Evolutionary conservation across 1,140 invertebrate genomes (phyloP).

Genomic region (Orius laevigatus): DNA sequence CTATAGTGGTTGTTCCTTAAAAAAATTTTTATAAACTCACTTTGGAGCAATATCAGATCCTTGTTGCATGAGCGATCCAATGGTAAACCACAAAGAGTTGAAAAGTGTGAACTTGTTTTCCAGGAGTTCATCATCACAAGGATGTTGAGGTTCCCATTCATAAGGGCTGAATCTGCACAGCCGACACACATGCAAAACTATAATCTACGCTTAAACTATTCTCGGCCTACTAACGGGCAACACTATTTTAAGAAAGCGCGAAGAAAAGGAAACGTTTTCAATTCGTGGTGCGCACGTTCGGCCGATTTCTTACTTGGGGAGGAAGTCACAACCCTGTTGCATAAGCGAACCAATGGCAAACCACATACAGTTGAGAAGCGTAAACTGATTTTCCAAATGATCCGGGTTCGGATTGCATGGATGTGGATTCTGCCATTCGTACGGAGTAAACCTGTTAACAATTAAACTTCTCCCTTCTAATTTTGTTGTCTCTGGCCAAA

Average conservation of each 20-base stretch:
- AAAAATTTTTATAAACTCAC: conserved; percentile 27
- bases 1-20: neutral
- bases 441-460: conserved; percentile 62
- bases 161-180: conserved; percentile 65
- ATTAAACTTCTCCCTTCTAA: neutral
- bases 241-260: too few species aligned
- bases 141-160: conserved; percentile 76
- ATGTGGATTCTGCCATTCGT: conserved; percentile 82
- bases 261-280: too few species aligned
- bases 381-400: conserved; percentile 79
- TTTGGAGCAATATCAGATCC: conserved; percentile 76
- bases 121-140: conserved; percentile 58
- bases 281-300: neutral
- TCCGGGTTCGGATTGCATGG: conserved; percentile 62
- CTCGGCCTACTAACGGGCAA: too few species aligned
- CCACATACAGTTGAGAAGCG: conserved; percentile 84
- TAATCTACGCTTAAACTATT: conserved; percentile 5
- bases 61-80: conserved; percentile 80
- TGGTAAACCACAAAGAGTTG: conserved; percentile 78
- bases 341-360: conserved; percentile 88
- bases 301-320: conserved; percentile 60
- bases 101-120: conserved; percentile 79
- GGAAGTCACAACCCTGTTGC: conserved; percentile 81
- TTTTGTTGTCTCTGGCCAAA: neutral
- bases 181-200: conserved; percentile 16